Base-by-base conservation (phyloP, 2,888 invertebrate genomes). In the Aporophyla nigra region DNA sequence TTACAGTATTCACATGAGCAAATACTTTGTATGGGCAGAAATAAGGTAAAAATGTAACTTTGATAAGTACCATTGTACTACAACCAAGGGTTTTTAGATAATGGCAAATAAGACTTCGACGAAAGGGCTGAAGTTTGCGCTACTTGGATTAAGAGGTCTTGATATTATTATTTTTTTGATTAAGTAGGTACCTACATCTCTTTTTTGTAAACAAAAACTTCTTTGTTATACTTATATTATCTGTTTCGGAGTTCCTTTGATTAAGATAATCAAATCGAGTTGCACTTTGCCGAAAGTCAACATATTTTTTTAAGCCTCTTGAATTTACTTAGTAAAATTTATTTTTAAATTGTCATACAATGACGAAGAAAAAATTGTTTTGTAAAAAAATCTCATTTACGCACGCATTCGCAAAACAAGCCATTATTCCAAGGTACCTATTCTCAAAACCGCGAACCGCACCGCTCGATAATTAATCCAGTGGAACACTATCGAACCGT, bases 401-500 rank as follows among this genome's bases (percentile, higher is more conserved):
- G 14, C 10, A 58, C n/a, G 27, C 9, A 40, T 56, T 27, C n/a
- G 16, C 43, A 53, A 74, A 71, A 70, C 65, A 72, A 58, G 19
- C 21, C 16, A 79, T 69, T 72, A 27, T 71, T 43, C 61, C 33
- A 73, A 83, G 78, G 24, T 62, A 68, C 71, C 81, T 86, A 86
- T 87, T 84, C 88, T 86, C 82, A 84, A 85, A 85, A 88, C 85
- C 82, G 51, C 85, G 81, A 84, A 90, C 91, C 90, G 72, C 86
- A 88, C 75, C 88, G 81, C 73, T 90, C 88, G 86, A 91, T 92
- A 92, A 91, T 92, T 90, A 91, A 91, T 89, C 89, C 90, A 93
- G 68, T 87, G 86, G 86, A 86, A 91, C 92, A 92, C 92, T 90
- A 92, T 90, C 91, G 88, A 87, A 91, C 90, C 92, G 92, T 85